Conservation (phyloP, 2,888 invertebrate species). For the Antitype chi region DNA sequence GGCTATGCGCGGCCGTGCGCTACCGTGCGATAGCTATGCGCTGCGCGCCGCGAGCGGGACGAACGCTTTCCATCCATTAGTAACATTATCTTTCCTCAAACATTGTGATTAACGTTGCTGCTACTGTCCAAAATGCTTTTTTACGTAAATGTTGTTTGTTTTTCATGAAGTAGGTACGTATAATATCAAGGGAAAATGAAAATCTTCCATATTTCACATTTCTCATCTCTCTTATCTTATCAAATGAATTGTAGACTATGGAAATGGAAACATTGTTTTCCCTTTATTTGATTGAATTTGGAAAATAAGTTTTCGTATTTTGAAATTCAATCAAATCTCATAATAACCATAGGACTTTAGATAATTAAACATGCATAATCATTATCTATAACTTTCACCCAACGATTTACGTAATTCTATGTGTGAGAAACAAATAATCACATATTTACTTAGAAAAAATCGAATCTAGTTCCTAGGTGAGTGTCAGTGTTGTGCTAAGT, state of each 20-base stretch:
- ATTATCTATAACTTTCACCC: conserved; percentile 22
- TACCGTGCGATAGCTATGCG: conserved; percentile 53
- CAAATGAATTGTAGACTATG: background rate
- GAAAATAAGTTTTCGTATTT: background rate
- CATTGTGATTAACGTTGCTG: background rate
- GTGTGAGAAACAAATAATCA: conserved; percentile 11
- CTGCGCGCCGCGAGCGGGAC: conserved; percentile 4
- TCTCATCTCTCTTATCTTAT: background rate
- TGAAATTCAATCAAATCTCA: background rate
- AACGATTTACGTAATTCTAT: conserved; percentile 7
- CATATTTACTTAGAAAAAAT: conserved; percentile 23
- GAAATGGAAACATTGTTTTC: background rate
- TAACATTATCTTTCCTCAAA: background rate
- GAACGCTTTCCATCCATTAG: conserved; percentile 1
- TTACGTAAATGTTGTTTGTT: background rate
- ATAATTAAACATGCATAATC: background rate
- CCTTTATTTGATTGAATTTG: background rate
- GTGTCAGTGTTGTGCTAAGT: conserved; percentile 33
- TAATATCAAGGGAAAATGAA: background rate
- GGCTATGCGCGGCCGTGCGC: conserved; percentile 70
- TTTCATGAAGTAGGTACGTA: background rate
- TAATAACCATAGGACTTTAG: background rate
- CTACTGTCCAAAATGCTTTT: background rate
- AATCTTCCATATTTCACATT: background rate
- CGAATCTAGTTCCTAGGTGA: conserved; percentile 19